phyloP scores from a whole-genome alignment of 2,797 vertebrate genomes.

The Leptoclinus maculatus region DNA sequence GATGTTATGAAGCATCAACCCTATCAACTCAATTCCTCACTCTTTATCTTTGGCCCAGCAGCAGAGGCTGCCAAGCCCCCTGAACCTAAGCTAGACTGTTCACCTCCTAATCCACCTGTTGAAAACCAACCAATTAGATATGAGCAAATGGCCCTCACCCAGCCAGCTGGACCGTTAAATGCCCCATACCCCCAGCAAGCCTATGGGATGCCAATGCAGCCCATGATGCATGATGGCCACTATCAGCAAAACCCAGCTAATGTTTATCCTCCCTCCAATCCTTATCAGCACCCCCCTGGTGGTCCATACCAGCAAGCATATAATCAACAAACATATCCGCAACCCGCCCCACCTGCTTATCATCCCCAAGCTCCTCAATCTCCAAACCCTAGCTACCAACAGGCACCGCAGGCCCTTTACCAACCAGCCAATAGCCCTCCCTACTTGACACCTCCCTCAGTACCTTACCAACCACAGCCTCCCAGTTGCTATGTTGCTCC shows the following conservation, averaged over 20 bases:
- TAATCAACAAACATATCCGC: constrained; percentile 77
- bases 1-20: constrained; percentile 99
- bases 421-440: constrained; percentile 75
- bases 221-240: constrained; percentile 74
- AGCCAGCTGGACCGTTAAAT: constrained; percentile 79
- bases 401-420: constrained; percentile 71
- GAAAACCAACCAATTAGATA: constrained; percentile 83
- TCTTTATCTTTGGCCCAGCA: constrained; percentile 95
- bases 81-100: constrained; percentile 65
- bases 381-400: constrained; percentile 74
- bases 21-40: constrained; percentile 94
- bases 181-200: constrained; percentile 83
- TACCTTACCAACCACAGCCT: constrained; percentile 75
- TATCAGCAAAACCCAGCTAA: constrained; percentile 81
- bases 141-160: constrained; percentile 75
- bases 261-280: constrained; percentile 66
- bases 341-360: constrained; percentile 71
- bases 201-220: constrained; percentile 82
- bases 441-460: constrained; percentile 75
- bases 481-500: constrained; percentile 81
- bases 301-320: constrained; percentile 74
- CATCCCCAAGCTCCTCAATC: constrained; percentile 73
- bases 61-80: constrained; percentile 78
- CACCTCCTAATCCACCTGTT: constrained; percentile 78
- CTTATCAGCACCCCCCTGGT: constrained; percentile 72